These are phyloP conservation scores for Drepana falcataria DNA, from an alignment of 2,888 invertebrate species.

Conservation along the genomic window DNA sequence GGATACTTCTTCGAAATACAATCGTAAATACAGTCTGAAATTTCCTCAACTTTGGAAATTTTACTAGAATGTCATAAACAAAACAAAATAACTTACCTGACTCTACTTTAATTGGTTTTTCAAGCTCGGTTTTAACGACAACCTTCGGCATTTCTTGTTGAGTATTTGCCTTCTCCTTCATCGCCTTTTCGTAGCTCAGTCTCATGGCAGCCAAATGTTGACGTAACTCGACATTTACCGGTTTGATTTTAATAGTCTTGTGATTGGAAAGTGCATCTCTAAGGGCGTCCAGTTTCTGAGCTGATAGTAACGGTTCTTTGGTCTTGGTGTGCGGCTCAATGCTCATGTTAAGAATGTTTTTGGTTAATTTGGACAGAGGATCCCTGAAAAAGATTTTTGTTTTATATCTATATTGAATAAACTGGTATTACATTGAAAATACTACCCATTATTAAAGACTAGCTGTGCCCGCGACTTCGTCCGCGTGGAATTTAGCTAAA, in stretches of 20 bases:
- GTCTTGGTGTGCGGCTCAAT: slow-evolving; percentile 60
- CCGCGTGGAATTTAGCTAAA: too few species aligned
- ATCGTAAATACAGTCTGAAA: too few species aligned
- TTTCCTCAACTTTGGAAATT: background rate
- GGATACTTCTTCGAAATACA: too few species aligned
- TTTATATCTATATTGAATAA: background rate
- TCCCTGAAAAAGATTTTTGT: slow-evolving; percentile 41
- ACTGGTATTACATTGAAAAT: background rate
- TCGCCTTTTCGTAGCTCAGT: slow-evolving; percentile 51
- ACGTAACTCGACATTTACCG: slow-evolving; percentile 63
- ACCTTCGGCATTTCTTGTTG: slow-evolving; percentile 9
- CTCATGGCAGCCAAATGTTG: slow-evolving; percentile 56
- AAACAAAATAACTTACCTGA: slow-evolving; percentile 7
- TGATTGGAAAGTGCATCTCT: slow-evolving; percentile 71
- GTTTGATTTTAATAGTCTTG: slow-evolving; percentile 72
- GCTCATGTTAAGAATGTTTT: slow-evolving; percentile 73
- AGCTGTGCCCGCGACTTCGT: too few species aligned
- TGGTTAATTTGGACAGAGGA: slow-evolving; percentile 67
- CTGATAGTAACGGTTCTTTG: slow-evolving; percentile 59
- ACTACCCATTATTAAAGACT: background rate
- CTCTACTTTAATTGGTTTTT: slow-evolving; percentile 12
- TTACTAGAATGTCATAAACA: background rate
- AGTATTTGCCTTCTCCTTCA: slow-evolving; percentile 36
- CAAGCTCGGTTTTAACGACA: slow-evolving; percentile 12
- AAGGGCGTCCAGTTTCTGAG: slow-evolving; percentile 72